Base-by-base conservation (phyloP, 1,140 invertebrate genomes). In the Tribolium castaneum region DNA sequence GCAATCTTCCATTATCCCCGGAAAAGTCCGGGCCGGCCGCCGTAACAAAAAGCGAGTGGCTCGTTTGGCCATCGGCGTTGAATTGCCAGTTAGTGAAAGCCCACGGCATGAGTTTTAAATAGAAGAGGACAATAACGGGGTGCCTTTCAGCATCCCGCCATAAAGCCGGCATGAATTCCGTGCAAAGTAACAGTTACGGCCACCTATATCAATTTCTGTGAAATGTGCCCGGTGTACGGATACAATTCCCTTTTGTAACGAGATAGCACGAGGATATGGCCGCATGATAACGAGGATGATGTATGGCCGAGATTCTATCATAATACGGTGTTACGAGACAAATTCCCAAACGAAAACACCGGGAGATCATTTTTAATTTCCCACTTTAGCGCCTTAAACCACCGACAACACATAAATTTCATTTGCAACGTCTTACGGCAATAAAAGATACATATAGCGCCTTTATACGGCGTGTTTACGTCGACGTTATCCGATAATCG, bases 1-100 rank as follows among this genome's bases (percentile, higher is more conserved):
- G 78, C 73, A 79, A 79, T 79, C 73, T 79, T 75, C 78, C 50
- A 51, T 79, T 79, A 79, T 75, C 62, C 73, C 49, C 22, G 50
- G 25, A 72, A 50, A 22, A 66, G 49, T 56, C 72, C 56, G 39
- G 45, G 30, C 39, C 49, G 52, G 49, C 9, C 71, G 19, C 54
- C 14, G 14, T 10, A 19, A 72, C 45, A 52, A 52, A 73, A 73
- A 73, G 30, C 51, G 71, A 73, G 52, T 73, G 71, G 34, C 52
- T 54, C 49, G 30, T 52, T 73, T 73, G 51, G 62, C 39, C 59
- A 74, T 62, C 77, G 54, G 56, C 45, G 14, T 62, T 25, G 70
- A 78, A 78, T 78, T 74, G 71, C 77, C 71, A 74, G 71, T 66
- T 74, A 66, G 22, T 30, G 70, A 78, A 70, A 74, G 77, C 77